Percentiles rank a stretch among this genome's conserved stretches.
These are phyloP conservation scores for Periparus ater DNA, from an alignment of 2,797 vertebrate species.

Conservation along the genomic window DNA sequence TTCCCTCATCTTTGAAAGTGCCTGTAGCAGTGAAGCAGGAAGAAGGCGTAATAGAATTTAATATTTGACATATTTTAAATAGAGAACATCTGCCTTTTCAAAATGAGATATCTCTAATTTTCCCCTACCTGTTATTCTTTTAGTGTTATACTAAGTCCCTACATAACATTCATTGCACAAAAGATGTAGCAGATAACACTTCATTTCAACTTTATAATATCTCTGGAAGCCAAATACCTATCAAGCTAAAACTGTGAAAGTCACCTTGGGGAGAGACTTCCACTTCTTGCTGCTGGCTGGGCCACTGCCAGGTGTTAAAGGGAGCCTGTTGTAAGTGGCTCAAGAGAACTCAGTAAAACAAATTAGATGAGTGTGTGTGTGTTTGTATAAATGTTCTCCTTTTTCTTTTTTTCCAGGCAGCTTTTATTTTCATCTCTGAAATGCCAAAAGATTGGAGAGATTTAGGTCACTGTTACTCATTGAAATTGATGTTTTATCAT, in stretches of 20 bases:
- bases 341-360: neutral
- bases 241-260: slow-evolving; percentile 33
- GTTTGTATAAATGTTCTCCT: neutral
- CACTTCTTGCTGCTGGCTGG: neutral
- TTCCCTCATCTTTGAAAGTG: neutral
- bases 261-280: slow-evolving; percentile 52
- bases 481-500: neutral
- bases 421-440: neutral
- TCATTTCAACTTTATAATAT: slow-evolving; percentile 26
- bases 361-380: neutral
- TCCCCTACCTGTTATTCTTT: neutral
- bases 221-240: slow-evolving; percentile 51
- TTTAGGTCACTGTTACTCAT: neutral
- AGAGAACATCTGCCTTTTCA: slow-evolving; percentile 34
- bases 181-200: slow-evolving; percentile 28
- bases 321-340: neutral
- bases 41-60: neutral
- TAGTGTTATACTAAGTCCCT: neutral
- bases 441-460: neutral
- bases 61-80: slow-evolving; percentile 36
- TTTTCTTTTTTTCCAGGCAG: neutral
- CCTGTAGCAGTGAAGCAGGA: slow-evolving; percentile 6
- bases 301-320: neutral
- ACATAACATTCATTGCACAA: neutral
- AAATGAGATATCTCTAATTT: slow-evolving; percentile 25